Percentiles rank a stretch among this genome's conserved stretches.
Evolutionary conservation across 1,140 invertebrate genomes (phyloP).

Genomic region (Triops cancriformis): DNA sequence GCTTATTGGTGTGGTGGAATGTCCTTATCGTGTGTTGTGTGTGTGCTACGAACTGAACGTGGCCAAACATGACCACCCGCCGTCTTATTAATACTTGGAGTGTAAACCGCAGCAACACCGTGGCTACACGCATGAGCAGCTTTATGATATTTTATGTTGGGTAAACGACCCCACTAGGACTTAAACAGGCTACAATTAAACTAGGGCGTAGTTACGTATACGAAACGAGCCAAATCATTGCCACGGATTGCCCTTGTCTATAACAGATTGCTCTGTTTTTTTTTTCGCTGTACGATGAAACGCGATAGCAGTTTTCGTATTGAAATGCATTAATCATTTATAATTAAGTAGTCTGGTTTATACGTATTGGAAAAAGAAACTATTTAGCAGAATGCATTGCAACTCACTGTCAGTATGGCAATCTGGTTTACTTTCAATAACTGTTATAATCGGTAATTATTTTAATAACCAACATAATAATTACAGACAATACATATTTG

Average conservation of each 20-base stretch:
- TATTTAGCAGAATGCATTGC: too few species aligned
- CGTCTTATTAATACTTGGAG: background rate
- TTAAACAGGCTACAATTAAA: background rate
- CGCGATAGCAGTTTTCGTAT: too few species aligned
- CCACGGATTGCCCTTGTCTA: background rate
- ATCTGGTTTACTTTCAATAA: too few species aligned
- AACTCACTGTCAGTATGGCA: too few species aligned
- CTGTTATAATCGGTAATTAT: too few species aligned
- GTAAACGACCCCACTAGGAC: background rate
- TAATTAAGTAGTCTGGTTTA: too few species aligned
- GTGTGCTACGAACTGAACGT: background rate
- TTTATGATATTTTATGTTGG: background rate
- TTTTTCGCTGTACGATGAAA: background rate
- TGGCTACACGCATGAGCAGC: background rate
- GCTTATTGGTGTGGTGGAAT: background rate
- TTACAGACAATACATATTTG: too few species aligned
- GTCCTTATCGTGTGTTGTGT: background rate
- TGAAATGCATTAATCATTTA: too few species aligned
- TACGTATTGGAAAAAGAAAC: too few species aligned
- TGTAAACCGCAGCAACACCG: background rate
- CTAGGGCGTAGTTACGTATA: background rate
- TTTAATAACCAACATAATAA: too few species aligned
- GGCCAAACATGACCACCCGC: background rate
- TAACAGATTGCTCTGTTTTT: conserved; percentile 1
- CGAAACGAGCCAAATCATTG: background rate